Base-by-base conservation (phyloP, 2,113 vertebrate species). In the Rana temporaria region DNA sequence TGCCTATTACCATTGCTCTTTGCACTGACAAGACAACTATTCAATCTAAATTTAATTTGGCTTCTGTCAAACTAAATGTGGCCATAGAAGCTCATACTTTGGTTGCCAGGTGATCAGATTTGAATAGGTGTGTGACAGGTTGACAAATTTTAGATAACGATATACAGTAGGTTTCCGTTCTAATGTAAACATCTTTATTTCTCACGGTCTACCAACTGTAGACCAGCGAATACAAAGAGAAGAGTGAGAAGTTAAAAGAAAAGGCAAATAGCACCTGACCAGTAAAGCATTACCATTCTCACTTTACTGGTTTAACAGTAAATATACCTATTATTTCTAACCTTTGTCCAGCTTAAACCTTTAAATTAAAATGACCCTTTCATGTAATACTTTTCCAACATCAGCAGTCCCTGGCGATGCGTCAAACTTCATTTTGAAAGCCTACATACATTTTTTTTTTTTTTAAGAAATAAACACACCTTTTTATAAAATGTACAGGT, bases 261-360 rank as follows among this genome's bases (percentile, higher is more conserved):
- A 72, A 30, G 34, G 38, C 20, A 71, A 60, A 74, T 60, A 74
- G 71, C 55, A 74, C 55, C 71, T 22, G 71, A 74, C 55, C 26
- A 20, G n/a, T 74, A 60, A 74, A 74, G 71, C 56, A 30, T 60
- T 60, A 57, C 55, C 57, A 12, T 38, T 59, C 56, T 57, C 70
- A 59, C 56, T 57, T 72, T 26, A 55, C 69, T 19, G 22, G 69
- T 72, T 56, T 24, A 56, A 53, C 48, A 56, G 42, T 72, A 72
- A 72, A 72, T 72, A 30, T 12, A 20, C 22, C 52, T 18, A 72
- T 72, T 52, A 56, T 56, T 55, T 55, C 52, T 38, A 60, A 22
- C 55, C 30, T 30, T 16, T 7, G 30, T 74, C 55, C 30, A 55
- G 59, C 55, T 55, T 74, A 19, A 57, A 59, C 70, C 53, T 32